Evolutionary conservation across 2,797 vertebrate species (phyloP), one percentile per base, ranked within the genome.

Genomic region (Nannoperca obscura): DNA sequence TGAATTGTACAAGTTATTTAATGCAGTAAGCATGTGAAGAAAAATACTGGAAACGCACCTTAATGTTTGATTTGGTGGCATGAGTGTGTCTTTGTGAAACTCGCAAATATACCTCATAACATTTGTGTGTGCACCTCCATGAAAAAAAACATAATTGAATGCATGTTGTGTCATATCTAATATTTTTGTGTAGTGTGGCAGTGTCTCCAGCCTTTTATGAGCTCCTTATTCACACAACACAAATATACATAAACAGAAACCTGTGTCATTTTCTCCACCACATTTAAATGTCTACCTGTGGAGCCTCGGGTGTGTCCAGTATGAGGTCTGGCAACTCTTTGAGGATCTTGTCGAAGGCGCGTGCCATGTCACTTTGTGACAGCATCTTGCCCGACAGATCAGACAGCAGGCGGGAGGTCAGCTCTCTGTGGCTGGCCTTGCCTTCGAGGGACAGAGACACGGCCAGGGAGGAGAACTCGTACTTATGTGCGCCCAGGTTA

Each of bases 341-440:
- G 66, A 97, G 95, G 59, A 96, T 95, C 90, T 95, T 93, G 74
- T 97, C 95, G 0, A 97, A 97, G 54, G 97, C 96, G 0, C 92
- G 89, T 13, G 93, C 92, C 77, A 96, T 95, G 78, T 97, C 96
- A 2, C 82, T 91, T 7, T 96, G 88, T 7, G 95, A 92, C 74
- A 97, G 78, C 71, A 95, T 59, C 74, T 94, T 96, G 36, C 94
- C 94, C 20, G 94, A 91, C 75, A 97, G 94, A 68, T 97, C 97
- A 0, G 96, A 95, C 42, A 97, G 95, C 83, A 97, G 94, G 12
- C 96, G 95, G 2, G 97, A 97, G 0, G 96, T 97, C 77, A 97
- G 95, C 90, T 97, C 97, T 38, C 97, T 89, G 89, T 97, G 97
- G 88, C 97, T 97, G 76, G 97, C 97, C 77, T 96, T 97, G 73